phyloP scores from a whole-genome alignment of 2,888 invertebrate species.

The Nymphalis urticae region DNA sequence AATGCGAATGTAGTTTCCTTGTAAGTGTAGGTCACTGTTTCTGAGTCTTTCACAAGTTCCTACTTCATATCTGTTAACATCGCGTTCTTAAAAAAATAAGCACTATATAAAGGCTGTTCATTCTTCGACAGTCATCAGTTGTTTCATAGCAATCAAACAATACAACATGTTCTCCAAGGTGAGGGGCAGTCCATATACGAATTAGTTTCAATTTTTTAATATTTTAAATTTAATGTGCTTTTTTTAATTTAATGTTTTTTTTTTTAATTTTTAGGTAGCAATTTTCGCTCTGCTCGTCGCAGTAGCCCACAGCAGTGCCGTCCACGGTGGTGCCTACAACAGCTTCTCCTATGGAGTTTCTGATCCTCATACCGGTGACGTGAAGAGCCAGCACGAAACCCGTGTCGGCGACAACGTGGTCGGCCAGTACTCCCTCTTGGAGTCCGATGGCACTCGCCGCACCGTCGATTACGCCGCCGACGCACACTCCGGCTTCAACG shows the following conservation, averaged over 20 bases:
- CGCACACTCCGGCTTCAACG: conserved; percentile 76
- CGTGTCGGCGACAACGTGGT: conserved; percentile 76
- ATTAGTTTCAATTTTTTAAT: no score
- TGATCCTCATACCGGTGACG: conserved; percentile 76
- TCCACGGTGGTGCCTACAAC: conserved; percentile 61
- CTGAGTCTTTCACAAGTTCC: conserved; percentile 42
- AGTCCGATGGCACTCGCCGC: conserved; percentile 76
- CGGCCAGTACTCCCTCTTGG: conserved; percentile 75
- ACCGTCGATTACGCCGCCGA: conserved; percentile 80
- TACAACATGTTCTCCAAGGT: conserved; percentile 45
- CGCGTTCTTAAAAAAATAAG: conserved; percentile 35
- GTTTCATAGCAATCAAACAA: conserved; percentile 37
- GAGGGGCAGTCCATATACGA: conserved; percentile 4
- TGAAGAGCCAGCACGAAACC: conserved; percentile 73
- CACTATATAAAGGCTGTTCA: conserved; percentile 41
- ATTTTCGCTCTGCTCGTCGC: conserved; percentile 71
- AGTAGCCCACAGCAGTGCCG: conserved; percentile 62
- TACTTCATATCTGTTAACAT: conserved; percentile 38
- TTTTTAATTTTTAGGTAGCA: conserved; percentile 65
- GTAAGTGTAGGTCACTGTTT: conserved; percentile 41
- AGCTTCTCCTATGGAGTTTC: conserved; percentile 79
- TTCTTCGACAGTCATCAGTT: conserved; percentile 41
- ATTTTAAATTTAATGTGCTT: background rate
- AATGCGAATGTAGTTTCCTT: conserved; percentile 40
- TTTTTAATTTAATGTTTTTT: background rate